Evolutionary conservation across 2,888 invertebrate species (phyloP), one percentile per base, ranked within the genome.

Genomic region (Laothoe populi): DNA sequence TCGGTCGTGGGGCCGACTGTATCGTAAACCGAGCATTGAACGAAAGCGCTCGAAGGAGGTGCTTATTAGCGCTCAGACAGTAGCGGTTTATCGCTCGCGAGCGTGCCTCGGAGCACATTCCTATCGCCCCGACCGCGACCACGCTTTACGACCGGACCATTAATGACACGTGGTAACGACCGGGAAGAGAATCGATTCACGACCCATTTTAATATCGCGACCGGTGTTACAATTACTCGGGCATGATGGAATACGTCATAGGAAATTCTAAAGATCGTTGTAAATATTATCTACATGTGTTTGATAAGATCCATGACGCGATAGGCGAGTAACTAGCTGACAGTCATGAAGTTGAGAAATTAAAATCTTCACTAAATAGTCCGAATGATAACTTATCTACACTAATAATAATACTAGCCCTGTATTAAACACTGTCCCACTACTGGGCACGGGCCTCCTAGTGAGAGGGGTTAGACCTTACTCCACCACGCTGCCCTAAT

Each of bases 111-210:
- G 71, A 71, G 69, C 83, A 85, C 90, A 91, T 91, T 90, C 90
- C 90, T 73, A 70, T 78, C 70, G 78, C 82, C 68, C 70, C 83
- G 82, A 84, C 84, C 87, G 84, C 80, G 82, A 81, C 53, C 53
- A 19, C 71, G 65, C 67, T 88, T 90, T 89, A 88, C 84, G 86
- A 82, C 70, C 72, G 68, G 70, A 72, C 77, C 78, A 78, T 89
- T 88, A 89, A 89, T 88, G 89, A 89, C 86, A 88, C 79, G 75
- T 75, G 78, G 78, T 81, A 79, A 85, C 82, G 84, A 88, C 86
- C 86, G 88, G 88, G 88, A 88, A 88, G 87, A 86, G 86, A 87
- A 87, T 84, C 87, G 86, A 88, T 86, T 86, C 86, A 82, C 84
- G 79, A 80, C 80, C 81, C 76, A 82, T 83, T 86, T 88, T 84